Conservation (phyloP, 2,113 vertebrate genomes). For the Alligator mississippiensis region DNA sequence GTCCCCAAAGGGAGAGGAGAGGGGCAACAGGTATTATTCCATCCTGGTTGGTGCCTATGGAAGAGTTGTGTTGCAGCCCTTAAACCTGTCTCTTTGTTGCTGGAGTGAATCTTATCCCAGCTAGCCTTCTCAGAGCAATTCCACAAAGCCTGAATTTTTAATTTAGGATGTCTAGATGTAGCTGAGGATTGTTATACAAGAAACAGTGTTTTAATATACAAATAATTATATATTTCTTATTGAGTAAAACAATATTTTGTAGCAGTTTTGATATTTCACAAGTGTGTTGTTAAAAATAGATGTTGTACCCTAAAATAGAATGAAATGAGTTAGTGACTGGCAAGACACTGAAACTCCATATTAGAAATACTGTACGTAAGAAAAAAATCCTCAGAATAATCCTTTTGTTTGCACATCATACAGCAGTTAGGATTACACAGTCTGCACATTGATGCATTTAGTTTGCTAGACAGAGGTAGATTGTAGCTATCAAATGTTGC, state of each 20-base stretch:
- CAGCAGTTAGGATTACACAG: neutral
- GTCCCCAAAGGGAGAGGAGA: neutral
- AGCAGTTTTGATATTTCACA: neutral
- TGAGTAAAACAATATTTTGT: neutral
- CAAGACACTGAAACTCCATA: neutral
- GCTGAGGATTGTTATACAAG: neutral
- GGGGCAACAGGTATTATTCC: neutral
- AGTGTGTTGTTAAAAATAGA: neutral
- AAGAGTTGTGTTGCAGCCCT: neutral
- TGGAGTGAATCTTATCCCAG: neutral
- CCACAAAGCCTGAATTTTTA: neutral
- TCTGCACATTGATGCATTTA: neutral
- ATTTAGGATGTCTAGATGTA: neutral
- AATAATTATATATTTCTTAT: neutral
- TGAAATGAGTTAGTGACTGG: neutral
- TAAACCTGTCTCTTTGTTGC: neutral
- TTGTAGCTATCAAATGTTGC: neutral
- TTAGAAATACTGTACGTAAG: neutral
- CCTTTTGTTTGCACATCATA: neutral
- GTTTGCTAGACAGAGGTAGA: neutral
- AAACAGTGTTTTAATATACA: rapidly evolving
- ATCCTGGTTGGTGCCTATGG: neutral
- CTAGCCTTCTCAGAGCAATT: neutral
- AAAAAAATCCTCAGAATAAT: neutral
- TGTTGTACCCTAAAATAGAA: neutral